phyloP scores from a whole-genome alignment of 2,113 vertebrate species.

The Mirounga angustirostris region DNA sequence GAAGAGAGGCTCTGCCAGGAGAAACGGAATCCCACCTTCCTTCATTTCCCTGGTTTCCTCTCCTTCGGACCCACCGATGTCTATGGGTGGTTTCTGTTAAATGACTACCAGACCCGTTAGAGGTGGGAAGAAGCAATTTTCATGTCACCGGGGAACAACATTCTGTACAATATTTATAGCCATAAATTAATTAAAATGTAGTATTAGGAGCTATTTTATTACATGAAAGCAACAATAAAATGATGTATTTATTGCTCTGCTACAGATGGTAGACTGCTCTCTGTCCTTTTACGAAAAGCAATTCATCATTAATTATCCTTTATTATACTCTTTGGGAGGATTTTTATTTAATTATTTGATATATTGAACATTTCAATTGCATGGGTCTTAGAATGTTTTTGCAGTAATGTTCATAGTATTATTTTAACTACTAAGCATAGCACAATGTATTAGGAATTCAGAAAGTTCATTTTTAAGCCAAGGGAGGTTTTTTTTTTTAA shows the following conservation, averaged over 20 bases:
- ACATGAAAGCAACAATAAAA: slow-evolving; percentile 71
- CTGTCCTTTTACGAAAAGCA: slow-evolving; percentile 70
- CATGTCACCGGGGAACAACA: slow-evolving; percentile 31
- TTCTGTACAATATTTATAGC: slow-evolving; percentile 74
- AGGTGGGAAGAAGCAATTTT: slow-evolving; percentile 50
- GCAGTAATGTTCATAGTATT: slow-evolving; percentile 28
- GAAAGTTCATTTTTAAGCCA: slow-evolving; percentile 41
- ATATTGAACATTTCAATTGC: slow-evolving; percentile 45
- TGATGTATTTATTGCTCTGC: slow-evolving; percentile 59
- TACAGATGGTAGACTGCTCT: slow-evolving; percentile 58
- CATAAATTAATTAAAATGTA: slow-evolving; percentile 77
- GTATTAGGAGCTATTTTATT: slow-evolving; percentile 72
- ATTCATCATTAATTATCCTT: slow-evolving; percentile 76
- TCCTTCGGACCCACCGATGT: background rate
- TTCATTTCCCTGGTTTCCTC: background rate
- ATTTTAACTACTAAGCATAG: slow-evolving; percentile 45
- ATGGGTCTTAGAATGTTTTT: slow-evolving; percentile 54
- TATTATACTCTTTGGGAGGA: slow-evolving; percentile 67
- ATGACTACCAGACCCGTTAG: background rate
- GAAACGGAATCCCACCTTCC: background rate
- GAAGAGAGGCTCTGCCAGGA: background rate
- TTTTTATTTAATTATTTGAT: slow-evolving; percentile 79
- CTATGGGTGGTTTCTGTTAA: background rate
- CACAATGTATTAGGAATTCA: background rate
- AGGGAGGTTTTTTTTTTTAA: background rate